phyloP scores from a whole-genome alignment of 2,888 invertebrate species.

The Harpalus rufipes region DNA sequence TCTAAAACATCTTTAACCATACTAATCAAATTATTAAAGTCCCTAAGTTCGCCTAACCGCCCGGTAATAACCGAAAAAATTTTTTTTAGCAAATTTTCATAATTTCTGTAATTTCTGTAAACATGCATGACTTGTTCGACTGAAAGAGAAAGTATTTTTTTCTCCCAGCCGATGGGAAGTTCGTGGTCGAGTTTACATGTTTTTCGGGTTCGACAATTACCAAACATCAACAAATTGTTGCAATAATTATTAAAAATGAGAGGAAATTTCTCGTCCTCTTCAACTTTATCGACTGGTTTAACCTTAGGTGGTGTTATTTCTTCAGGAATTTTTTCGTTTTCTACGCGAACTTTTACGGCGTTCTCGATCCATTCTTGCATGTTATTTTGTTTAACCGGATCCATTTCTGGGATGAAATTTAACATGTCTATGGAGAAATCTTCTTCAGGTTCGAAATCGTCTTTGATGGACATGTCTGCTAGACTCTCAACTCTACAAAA shows the following conservation, averaged over 20 bases:
- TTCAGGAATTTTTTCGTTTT: neutral
- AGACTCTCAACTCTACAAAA: conserved; percentile 46
- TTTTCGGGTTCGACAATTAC: neutral
- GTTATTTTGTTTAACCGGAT: conserved; percentile 3
- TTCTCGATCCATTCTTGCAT: conserved; percentile 2
- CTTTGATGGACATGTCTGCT: neutral
- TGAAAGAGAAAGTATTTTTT: neutral
- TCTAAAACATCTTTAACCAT: conserved; percentile 60
- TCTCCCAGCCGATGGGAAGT: conserved; percentile 45
- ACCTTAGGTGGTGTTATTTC: neutral
- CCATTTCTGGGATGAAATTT: neutral
- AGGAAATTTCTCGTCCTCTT: neutral
- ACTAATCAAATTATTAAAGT: conserved; percentile 54
- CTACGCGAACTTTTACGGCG: neutral
- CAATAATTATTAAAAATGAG: neutral
- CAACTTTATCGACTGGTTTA: neutral
- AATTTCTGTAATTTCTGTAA: conserved; percentile 11
- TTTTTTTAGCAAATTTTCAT: conserved; percentile 36
- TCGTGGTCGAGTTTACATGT: conserved; percentile 24
- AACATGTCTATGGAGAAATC: neutral
- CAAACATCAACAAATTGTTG: neutral
- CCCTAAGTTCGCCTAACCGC: conserved; percentile 41
- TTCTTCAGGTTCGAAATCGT: neutral
- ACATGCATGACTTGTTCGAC: neutral
- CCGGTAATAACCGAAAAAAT: conserved; percentile 56